Conservation (phyloP, 2,113 vertebrate genomes). For the Dasyprocta punctata region DNA sequence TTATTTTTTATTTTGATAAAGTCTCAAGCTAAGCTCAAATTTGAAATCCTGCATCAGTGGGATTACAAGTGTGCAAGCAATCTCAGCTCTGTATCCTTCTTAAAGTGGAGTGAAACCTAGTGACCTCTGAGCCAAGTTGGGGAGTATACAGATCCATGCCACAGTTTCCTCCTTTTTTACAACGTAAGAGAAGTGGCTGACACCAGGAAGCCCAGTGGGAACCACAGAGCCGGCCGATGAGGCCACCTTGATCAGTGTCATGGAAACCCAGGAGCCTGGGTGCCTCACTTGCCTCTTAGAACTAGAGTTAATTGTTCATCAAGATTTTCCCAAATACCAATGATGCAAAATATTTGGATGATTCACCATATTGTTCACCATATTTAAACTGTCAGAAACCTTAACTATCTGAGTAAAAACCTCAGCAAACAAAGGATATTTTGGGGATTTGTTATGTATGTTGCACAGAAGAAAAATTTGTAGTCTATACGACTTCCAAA, state of each 20-base stretch:
- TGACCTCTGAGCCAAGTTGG: background rate
- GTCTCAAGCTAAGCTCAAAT: background rate
- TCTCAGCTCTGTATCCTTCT: background rate
- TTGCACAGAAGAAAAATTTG: constrained; percentile 50
- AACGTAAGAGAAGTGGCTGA: background rate
- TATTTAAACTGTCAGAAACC: constrained; percentile 70
- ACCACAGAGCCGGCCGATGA: background rate
- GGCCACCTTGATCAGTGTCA: background rate
- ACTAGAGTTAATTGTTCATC: constrained; percentile 64
- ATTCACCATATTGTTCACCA: constrained; percentile 76
- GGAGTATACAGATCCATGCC: background rate
- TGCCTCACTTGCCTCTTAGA: constrained; percentile 29
- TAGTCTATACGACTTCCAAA: constrained; percentile 44
- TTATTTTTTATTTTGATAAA: background rate
- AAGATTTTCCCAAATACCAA: constrained; percentile 66
- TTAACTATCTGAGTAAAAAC: constrained; percentile 76
- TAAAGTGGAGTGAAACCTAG: background rate
- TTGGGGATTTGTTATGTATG: constrained; percentile 72
- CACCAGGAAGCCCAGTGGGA: background rate
- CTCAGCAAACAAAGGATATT: constrained; percentile 80
- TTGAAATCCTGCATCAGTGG: background rate
- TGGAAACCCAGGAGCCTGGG: background rate
- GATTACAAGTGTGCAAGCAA: background rate
- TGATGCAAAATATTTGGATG: constrained; percentile 53
- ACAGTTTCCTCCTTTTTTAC: background rate